Base-by-base conservation (phyloP, 2,888 invertebrate genomes). In the Orchesellides sinensis region DNA sequence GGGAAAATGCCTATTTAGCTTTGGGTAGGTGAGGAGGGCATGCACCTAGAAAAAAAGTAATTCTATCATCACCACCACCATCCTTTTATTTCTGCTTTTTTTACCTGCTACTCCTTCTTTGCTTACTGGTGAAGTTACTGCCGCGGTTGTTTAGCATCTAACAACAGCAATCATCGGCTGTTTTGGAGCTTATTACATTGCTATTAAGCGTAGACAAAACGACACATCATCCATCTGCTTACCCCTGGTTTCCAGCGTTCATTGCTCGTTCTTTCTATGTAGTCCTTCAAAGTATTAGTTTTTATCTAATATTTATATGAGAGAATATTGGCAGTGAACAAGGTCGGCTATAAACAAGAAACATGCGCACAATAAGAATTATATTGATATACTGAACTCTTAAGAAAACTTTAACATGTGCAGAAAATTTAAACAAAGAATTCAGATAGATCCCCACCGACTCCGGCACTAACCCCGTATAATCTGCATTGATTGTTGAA, bases 11-110 rank as follows among this genome's bases (percentile, higher is more conserved):
- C 40, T 40, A 40, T 40, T 40, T 40, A 40, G 40, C 40, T 32
- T 65, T 29, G 69, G 8, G 49, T 14, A 72, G 59, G 61, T 25
- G 73, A 49, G 32, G 70, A 70, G 73, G 70, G 61, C 73, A 73
- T 59, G 61, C 73, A 73, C 73, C 73, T 32, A 61, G 21, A 61
- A 59, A 59, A 47, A 5, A 35, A 32, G 29, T n/a, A n/a, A n/a
- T 35, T 19, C 21, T 35, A 29, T 27, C 35, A 35, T 35, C 63
- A 63, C 2, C 29, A n/a, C n/a, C n/a, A n/a, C 40, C n/a, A 10
- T 40, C 10, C 10, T 8, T 40, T 40, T 40, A 2, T n/a, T n/a
- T 40, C n/a, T 40, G 40, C 40, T 54, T 27, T 19, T 66, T 49
- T 25, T 66, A 47, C 49, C 47, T 66, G 49, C 66, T 66, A 27